These are phyloP conservation scores for Porites divaricata DNA, from an alignment of 92 coral and sea anemone genomes.

Conservation along the genomic window DNA sequence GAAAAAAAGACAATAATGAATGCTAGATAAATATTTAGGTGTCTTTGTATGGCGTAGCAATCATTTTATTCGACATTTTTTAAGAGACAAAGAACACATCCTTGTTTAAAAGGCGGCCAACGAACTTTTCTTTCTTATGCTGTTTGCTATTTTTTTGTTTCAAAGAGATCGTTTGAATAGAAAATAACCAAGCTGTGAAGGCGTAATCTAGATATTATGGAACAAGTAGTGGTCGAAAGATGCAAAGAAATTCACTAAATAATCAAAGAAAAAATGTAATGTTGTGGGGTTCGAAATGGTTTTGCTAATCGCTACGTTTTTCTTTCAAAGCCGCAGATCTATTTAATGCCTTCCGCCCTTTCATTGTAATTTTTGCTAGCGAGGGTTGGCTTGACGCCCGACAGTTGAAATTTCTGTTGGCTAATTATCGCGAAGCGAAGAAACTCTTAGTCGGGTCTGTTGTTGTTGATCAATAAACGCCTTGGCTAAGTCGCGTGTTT, in stretches of 20 bases:
- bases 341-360: constrained; percentile 49
- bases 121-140: background rate
- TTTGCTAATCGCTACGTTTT: constrained; percentile 47
- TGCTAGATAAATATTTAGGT: background rate
- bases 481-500: constrained; percentile 18
- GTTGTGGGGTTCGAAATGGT: constrained; percentile 25
- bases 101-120: background rate
- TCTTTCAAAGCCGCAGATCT: constrained; percentile 44
- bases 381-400: constrained; percentile 48
- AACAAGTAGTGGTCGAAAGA: background rate
- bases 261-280: background rate
- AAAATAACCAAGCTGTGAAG: background rate
- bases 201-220: background rate
- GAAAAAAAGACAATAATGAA: background rate
- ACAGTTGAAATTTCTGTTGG: constrained; percentile 23
- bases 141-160: constrained; percentile 4
- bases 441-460: background rate
- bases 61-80: background rate
- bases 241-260: background rate
- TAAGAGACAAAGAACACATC: constrained; percentile 1
- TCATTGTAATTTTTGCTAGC: constrained; percentile 45
- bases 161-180: background rate
- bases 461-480: constrained; percentile 18
- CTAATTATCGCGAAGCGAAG: constrained; percentile 38
- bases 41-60: background rate